Conservation (phyloP, 2,113 vertebrate genomes). For the Clarias macrocephalus region DNA sequence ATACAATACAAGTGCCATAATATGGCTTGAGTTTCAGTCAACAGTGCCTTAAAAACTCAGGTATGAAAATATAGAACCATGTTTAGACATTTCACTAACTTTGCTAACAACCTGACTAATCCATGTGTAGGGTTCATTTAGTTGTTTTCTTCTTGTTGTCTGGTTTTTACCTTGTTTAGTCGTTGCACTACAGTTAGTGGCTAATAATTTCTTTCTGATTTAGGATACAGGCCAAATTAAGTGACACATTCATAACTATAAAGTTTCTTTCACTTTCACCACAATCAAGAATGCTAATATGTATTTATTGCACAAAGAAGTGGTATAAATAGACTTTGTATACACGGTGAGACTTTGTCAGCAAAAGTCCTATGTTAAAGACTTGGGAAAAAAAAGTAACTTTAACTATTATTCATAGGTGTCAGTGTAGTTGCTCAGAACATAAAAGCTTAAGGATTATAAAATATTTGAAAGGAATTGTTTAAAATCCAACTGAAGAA, state of each 20-base stretch:
- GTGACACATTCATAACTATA: background rate
- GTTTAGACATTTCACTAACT: constrained; percentile 48
- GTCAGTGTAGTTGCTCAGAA: background rate
- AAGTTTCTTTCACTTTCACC: background rate
- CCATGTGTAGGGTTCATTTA: constrained; percentile 12
- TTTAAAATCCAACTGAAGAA: constrained; percentile 3
- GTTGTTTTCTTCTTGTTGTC: background rate
- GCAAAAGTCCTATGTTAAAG: constrained; percentile 26
- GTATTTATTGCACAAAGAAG: constrained; percentile 39
- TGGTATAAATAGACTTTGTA: constrained; percentile 15
- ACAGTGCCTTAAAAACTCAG: constrained; percentile 73
- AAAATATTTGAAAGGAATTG: background rate
- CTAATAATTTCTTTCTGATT: background rate
- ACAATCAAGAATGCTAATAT: constrained; percentile 25
- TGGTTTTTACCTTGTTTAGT: background rate
- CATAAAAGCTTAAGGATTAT: background rate
- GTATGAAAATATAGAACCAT: constrained; percentile 58
- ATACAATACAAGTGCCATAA: background rate
- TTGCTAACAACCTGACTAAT: constrained; percentile 40
- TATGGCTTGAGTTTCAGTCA: background rate
- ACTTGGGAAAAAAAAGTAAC: background rate
- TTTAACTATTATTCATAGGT: background rate
- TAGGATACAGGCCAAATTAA: background rate
- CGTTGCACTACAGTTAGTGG: background rate
- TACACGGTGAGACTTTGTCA: background rate